phyloP scores from a whole-genome alignment of 2,113 vertebrate genomes.

The Eublepharis macularius region DNA sequence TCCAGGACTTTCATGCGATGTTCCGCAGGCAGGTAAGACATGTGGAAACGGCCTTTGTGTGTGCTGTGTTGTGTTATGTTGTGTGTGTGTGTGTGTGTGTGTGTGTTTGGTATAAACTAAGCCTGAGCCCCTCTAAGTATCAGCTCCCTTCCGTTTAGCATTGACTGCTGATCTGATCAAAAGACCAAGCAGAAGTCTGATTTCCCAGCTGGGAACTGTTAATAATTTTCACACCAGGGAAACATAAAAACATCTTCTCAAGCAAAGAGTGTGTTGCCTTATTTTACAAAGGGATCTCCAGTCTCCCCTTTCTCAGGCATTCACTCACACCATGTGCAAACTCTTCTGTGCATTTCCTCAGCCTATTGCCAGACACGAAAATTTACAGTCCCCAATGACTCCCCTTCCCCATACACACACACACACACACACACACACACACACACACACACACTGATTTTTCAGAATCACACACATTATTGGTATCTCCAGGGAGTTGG shows the following conservation, averaged over 20 bases:
- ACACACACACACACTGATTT: slow-evolving; percentile 7
- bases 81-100: too few relatives aligned
- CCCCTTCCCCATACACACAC: not conserved
- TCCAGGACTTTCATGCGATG: too few relatives aligned
- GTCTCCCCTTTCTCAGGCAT: slow-evolving; percentile 27
- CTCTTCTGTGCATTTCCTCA: slow-evolving; percentile 53
- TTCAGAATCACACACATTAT: slow-evolving; percentile 23
- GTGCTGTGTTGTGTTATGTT: too few relatives aligned
- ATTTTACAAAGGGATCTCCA: slow-evolving; percentile 50
- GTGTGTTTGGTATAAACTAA: slow-evolving; percentile 37
- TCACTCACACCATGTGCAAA: slow-evolving; percentile 49
- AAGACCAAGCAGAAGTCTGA: slow-evolving; percentile 46
- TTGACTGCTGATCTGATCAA: slow-evolving; percentile 38
- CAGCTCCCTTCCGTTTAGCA: not conserved
- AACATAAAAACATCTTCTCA: slow-evolving; percentile 48
- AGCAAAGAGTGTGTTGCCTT: slow-evolving; percentile 45
- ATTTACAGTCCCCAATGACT: slow-evolving; percentile 43
- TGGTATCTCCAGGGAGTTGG: slow-evolving; percentile 17
- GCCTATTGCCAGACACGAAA: slow-evolving; percentile 43
- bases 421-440: not conserved
- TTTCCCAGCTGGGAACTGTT: slow-evolving; percentile 48
- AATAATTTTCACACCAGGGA: slow-evolving; percentile 56
- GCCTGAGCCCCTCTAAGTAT: slow-evolving; percentile 9
- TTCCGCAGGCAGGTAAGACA: too few relatives aligned
- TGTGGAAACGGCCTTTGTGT: too few relatives aligned